Evolutionary conservation across 2,888 invertebrate genomes (phyloP), one percentile per base, ranked within the genome.

Genomic region (Caradrina clavipalpis): DNA sequence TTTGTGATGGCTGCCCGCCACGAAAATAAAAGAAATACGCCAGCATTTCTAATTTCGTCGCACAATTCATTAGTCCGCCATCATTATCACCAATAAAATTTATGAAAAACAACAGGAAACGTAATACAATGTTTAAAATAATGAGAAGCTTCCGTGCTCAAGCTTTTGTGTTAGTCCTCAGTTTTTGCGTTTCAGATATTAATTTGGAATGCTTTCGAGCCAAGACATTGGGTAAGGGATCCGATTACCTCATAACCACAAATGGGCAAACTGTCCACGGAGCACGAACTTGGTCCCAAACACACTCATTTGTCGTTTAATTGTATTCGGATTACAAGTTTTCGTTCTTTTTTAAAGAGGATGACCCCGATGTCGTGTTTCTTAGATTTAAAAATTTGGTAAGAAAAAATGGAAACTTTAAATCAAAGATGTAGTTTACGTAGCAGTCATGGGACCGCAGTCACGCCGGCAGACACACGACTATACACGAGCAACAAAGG

Each of bases 201-300:
- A 77, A 60, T 74, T 78, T 69, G 56, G 55, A 73, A 71, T 64
- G 54, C 42, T 73, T 83, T 74, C 70, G 58, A 78, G 53, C 47
- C 49, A 64, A 70, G 71, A 66, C 53, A 67, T 74, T 59, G 66
- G 56, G 35, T 54, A 63, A 51, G 47, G 54, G 62, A 59, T 76
- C 53, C 69, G 62, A 82, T 82, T 82, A 76, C 73, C 71, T 69
- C 67, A 78, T 69, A 64, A 70, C 80, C 72, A 56, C 74, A 74
- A 71, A 80, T 62, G 64, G 58, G 17, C 15, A 58, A 72, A 68
- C 56, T 59, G 65, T 60, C 59, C 26, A 50, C 57, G 1, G 42
- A 58, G 53, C 57, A 72, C 54, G 19, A 75, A 58, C 57, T 54
- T 56, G 50, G 31, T 70, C 47, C 31, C 60, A 64, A 62, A 72